Base-by-base conservation (phyloP, 2,888 invertebrate genomes). In the Dryococelus australis region DNA sequence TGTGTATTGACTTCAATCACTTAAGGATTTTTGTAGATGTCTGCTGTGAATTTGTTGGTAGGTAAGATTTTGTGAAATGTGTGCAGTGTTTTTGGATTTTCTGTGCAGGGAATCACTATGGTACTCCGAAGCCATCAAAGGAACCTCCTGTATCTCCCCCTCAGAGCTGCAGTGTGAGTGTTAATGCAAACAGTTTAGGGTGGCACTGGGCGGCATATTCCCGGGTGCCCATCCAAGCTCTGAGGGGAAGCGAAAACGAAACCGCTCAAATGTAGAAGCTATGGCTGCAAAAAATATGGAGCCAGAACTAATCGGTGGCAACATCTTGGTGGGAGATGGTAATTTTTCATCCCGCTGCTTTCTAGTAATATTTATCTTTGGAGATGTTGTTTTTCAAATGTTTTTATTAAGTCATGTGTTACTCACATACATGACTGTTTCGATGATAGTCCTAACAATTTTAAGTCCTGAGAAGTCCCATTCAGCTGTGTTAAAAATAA, bases 51-150 rank as follows among this genome's bases (percentile, higher is more conserved):
- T 47, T 47, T 47, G 35, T 16, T 47, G 47, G 16, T 16, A 47
- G 47, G 2, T 0, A 47, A 47, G 47, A 47, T 8, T 47, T 24
- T 20, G 13, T 13, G 24, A 84, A 24, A 20, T 84, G 16, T 84
- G 51, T 43, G 65, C 65, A 83, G 20, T 83, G 28, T 83, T 83
- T 24, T 83, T 10, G 28, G 65, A 65, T 65, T 65, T 83, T 87
- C 53, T 88, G 88, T 89, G 16, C 90, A 94, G 94, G 94, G 80
- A 94, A 94, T 91, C 94, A 94, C 91, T 94, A 94, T 92, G 94
- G 94, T 65, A 94, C 94, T 13, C 94, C 94, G 0, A 94, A 93
- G 90, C 94, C 94, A 51, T 92, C 91, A 10, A 91, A 91, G 47
- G 92, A 92, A 87, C 91, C 91, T 79, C 90, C 91, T 85, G 90